phyloP scores from a whole-genome alignment of 1,140 invertebrate genomes.

The Akabosia matsudoensis region DNA sequence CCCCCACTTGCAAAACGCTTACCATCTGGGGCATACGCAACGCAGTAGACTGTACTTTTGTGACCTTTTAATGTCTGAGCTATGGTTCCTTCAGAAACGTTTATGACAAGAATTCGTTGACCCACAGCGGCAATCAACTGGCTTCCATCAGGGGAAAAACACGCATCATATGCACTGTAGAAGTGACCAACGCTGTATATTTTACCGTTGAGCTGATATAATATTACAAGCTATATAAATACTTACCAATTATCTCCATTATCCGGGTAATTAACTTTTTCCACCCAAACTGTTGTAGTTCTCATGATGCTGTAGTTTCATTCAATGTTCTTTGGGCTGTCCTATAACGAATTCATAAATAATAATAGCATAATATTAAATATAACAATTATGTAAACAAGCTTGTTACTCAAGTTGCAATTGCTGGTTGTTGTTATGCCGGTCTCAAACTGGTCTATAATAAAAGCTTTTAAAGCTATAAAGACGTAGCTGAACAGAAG shows the following conservation, averaged over 20 bases:
- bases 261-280: constrained; percentile 41
- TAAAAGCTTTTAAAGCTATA: too few species aligned
- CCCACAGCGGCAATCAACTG: constrained; percentile 92
- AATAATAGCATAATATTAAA: too few species aligned
- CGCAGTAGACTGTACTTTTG: constrained; percentile 89
- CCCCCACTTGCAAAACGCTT: constrained; percentile 95
- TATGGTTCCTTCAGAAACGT: constrained; percentile 82
- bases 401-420: too few species aligned
- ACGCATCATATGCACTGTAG: constrained; percentile 87
- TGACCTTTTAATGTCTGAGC: constrained; percentile 89
- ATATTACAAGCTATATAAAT: constrained; percentile 12
- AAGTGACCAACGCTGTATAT: neutral
- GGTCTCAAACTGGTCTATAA: too few species aligned
- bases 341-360: too few species aligned
- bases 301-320: constrained; percentile 31
- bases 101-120: constrained; percentile 87
- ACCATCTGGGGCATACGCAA: constrained; percentile 89
- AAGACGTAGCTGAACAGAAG: too few species aligned
- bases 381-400: too few species aligned
- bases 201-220: too few species aligned
- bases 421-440: too few species aligned
- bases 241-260: constrained; percentile 44
- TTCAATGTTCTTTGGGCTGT: too few species aligned
- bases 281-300: constrained; percentile 39
- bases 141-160: constrained; percentile 91